Evolutionary conservation across 2,888 invertebrate genomes (phyloP), one percentile per base, ranked within the genome.

Genomic region (Auanema freiburgensis): DNA sequence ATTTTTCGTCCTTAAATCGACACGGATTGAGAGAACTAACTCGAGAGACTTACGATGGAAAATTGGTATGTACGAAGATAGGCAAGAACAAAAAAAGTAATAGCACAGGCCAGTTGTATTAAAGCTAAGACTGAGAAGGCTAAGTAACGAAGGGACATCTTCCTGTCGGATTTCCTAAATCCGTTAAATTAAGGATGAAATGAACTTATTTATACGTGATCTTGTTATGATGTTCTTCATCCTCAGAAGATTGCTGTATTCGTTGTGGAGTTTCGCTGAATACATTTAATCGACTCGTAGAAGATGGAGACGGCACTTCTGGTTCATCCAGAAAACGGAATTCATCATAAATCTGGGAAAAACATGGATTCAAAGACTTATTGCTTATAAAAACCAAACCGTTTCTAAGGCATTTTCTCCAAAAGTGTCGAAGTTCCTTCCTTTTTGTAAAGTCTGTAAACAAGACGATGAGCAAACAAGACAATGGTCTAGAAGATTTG

Each of bases 321-420:
- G 66, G 53, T 55, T 69, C 71, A 41, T 72, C 71, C 59, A 72
- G 57, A 59, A 72, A 72, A 40, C 68, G 68, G 66, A 72, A 72
- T 44, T 72, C 67, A 54, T 72, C 71, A 50, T 72, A 72, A 61
- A 72, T 72, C 71, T 71, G 61, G n/a, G 53, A 4, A 40, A n/a
- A n/a, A 40, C 5, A n/a, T n/a, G n/a, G n/a, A n/a, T n/a, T n/a
- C n/a, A n/a, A n/a, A n/a, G n/a, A n/a, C n/a, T n/a, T n/a, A n/a
- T n/a, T n/a, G n/a, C n/a, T n/a, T n/a, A 51, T 24, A 23, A 12
- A 33, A 44, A 21, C 12, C 65, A 55, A 33, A 71, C 71, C 59
- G 71, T 72, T 63, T 72, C 71, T 11, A 72, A 58, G 24, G 71
- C 71, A 63, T 72, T 72, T 56, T 72, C 71, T 12, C 69, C 71